phyloP scores from a whole-genome alignment of 2,888 invertebrate genomes.

The Scrobipalpa costella region DNA sequence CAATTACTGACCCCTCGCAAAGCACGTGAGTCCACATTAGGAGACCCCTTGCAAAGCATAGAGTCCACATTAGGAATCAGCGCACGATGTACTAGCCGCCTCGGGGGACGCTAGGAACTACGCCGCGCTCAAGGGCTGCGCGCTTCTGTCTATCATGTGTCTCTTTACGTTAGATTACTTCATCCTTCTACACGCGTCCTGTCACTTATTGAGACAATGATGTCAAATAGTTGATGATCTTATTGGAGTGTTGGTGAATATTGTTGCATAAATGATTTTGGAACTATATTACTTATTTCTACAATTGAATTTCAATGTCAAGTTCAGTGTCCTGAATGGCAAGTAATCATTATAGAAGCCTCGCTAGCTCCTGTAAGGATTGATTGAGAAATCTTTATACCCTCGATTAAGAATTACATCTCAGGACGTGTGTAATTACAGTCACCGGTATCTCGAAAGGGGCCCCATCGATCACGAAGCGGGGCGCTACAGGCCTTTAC shows the following conservation, averaged over 20 bases:
- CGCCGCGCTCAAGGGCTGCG: background rate
- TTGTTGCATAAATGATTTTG: background rate
- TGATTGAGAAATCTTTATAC: slow-evolving; percentile 14
- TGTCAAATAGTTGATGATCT: background rate
- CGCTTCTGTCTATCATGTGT: slow-evolving; percentile 15
- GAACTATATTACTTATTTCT: background rate
- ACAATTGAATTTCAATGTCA: background rate
- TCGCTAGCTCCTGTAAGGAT: background rate
- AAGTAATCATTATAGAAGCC: background rate
- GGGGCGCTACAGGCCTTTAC: slow-evolving; percentile 6
- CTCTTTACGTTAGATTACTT: slow-evolving; percentile 17
- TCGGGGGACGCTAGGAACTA: background rate
- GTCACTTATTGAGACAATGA: slow-evolving; percentile 17
- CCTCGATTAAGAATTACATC: slow-evolving; percentile 18
- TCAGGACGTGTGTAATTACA: slow-evolving; percentile 17
- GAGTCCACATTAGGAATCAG: slow-evolving; percentile 9
- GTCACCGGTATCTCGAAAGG: slow-evolving; percentile 1
- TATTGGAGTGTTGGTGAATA: background rate
- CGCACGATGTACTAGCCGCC: background rate
- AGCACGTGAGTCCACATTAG: background rate
- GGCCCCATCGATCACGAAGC: slow-evolving; percentile 9
- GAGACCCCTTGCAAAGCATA: background rate
- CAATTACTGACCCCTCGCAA: slow-evolving; percentile 8
- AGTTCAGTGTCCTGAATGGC: background rate
- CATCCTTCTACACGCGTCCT: slow-evolving; percentile 8